phyloP scores from a whole-genome alignment of 1,140 invertebrate species.

The Drosophila azteca region DNA sequence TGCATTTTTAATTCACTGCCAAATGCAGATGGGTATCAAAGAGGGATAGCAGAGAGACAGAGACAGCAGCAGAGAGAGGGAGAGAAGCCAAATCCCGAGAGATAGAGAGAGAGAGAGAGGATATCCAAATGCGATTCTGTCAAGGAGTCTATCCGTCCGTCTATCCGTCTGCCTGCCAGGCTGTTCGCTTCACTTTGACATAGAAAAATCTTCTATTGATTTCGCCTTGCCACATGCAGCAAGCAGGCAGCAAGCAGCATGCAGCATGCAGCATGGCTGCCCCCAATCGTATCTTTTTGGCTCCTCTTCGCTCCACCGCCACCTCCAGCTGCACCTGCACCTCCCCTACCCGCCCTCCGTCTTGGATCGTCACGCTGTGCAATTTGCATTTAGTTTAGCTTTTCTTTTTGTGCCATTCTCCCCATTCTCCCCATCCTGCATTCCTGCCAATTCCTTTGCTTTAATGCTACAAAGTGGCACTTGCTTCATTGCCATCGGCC shows the following conservation, averaged over 20 bases:
- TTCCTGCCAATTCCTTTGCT: conserved; percentile 43
- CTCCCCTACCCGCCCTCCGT: not conserved
- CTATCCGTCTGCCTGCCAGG: conserved; percentile 5
- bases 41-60: not conserved
- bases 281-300: conserved; percentile 4
- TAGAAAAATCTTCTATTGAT: conserved; percentile 79
- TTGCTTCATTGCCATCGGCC: conserved; percentile 46
- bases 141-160: not conserved
- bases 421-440: not conserved
- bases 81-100: conserved; percentile 3
- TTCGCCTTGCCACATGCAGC: conserved; percentile 29
- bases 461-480: conserved; percentile 75
- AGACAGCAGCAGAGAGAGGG: not conserved
- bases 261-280: too few relatives aligned
- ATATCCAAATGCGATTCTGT: conserved; percentile 11
- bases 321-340: not conserved
- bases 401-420: not conserved
- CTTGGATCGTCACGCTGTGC: conserved; percentile 34
- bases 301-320: not conserved
- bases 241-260: too few relatives aligned
- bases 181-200: conserved; percentile 64
- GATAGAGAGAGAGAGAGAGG: not conserved
- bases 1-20: conserved; percentile 72
- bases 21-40: conserved; percentile 18
- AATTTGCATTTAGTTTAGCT: conserved; percentile 73